A percentile compares a stretch with the other conserved stretches of the same genome.
phyloP scores from a whole-genome alignment of 2,113 vertebrate species.

The Mystacornis crossleyi region DNA sequence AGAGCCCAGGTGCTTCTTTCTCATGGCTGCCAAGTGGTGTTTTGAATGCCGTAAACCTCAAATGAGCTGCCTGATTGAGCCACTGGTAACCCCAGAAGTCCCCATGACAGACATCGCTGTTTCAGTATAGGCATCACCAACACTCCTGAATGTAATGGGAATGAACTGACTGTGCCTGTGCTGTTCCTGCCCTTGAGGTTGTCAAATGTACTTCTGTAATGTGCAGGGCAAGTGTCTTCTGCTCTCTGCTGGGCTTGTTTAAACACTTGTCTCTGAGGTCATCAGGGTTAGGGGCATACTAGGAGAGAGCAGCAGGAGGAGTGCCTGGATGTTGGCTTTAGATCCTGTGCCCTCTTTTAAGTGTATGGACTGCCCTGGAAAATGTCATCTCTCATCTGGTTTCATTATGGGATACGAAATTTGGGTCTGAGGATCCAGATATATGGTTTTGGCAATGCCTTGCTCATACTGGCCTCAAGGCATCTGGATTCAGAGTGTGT shows the following conservation, averaged over 20 bases:
- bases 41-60: not conserved
- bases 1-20: not conserved
- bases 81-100: not conserved
- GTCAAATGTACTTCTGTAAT: not conserved
- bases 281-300: not conserved
- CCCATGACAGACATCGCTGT: accelerated
- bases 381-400: not conserved
- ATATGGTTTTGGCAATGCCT: not conserved
- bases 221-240: not conserved
- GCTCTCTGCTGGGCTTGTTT: not conserved
- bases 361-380: not conserved
- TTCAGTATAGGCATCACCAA: not conserved
- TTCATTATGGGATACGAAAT: not conserved
- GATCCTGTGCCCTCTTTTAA: not conserved
- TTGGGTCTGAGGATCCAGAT: not conserved
- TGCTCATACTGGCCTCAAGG: not conserved
- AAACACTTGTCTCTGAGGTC: not conserved
- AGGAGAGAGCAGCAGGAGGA: not conserved
- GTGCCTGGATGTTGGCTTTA: not conserved
- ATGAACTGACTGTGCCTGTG: not conserved
- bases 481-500: not conserved
- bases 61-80: not conserved
- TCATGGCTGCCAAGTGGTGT: not conserved
- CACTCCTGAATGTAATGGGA: not conserved
- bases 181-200: not conserved